Conservation (phyloP, 2,113 vertebrate genomes). For the Furnarius figulus region DNA sequence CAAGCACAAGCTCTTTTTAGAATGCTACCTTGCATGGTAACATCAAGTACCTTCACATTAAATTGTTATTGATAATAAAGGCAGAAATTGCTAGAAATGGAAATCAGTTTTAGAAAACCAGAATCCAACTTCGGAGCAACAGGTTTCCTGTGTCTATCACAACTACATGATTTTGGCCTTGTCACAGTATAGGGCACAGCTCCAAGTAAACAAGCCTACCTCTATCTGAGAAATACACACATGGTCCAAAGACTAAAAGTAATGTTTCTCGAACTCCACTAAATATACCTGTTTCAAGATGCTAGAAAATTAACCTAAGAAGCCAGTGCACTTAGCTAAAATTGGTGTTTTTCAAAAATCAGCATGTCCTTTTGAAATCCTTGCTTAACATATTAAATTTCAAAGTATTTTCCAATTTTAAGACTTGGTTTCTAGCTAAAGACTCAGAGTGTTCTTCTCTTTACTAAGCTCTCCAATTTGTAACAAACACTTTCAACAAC, state of each 20-base stretch:
- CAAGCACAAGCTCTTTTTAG: background rate
- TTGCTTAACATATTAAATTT: background rate
- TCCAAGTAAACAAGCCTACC: constrained; percentile 39
- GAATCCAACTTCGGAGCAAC: background rate
- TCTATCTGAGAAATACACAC: background rate
- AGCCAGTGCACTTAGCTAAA: background rate
- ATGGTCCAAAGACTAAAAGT: background rate
- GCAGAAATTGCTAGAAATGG: background rate
- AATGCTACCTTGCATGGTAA: background rate
- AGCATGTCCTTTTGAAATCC: background rate
- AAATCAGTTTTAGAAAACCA: background rate
- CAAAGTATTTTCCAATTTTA: background rate
- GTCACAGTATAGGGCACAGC: constrained; percentile 8
- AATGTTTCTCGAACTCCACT: background rate
- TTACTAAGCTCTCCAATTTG: background rate
- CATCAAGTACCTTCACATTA: background rate
- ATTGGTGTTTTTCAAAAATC: background rate
- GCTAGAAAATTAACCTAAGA: background rate
- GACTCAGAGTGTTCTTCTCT: background rate
- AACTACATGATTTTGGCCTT: background rate
- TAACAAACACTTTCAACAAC: background rate
- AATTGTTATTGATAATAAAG: background rate
- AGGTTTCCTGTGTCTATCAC: background rate
- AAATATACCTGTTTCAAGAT: background rate
- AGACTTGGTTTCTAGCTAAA: background rate